Percentiles rank a stretch among this genome's conserved stretches.
These are phyloP conservation scores for Carlito syrichta DNA, from an alignment of 2,113 vertebrate species.

Conservation along the genomic window DNA sequence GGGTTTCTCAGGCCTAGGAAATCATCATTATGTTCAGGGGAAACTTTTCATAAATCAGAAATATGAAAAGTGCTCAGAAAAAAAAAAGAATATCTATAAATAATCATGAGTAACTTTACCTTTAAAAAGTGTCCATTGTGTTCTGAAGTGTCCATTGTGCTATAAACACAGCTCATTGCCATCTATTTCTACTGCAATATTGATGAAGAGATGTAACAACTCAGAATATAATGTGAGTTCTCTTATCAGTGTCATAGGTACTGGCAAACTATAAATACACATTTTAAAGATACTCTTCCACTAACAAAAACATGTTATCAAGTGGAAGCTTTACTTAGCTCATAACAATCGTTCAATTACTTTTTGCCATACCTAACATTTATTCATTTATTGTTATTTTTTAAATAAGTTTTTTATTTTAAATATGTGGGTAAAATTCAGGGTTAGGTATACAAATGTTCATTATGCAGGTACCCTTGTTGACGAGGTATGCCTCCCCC, in stretches of 20 bases:
- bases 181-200: accelerated
- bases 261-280: background rate
- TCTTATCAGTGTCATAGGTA: background rate
- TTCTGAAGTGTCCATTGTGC: background rate
- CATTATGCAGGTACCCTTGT: too few species aligned
- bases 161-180: background rate
- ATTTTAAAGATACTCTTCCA: background rate
- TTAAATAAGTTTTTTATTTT: too few species aligned
- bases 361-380: background rate
- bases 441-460: too few species aligned
- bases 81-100: background rate
- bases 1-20: background rate
- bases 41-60: background rate
- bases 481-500: too few species aligned
- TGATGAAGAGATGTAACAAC: too few species aligned
- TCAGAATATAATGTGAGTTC: background rate
- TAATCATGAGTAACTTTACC: background rate
- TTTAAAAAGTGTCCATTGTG: background rate
- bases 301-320: background rate
- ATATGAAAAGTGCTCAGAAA: background rate
- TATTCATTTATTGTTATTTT: too few species aligned
- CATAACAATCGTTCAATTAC: background rate
- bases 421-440: too few species aligned
- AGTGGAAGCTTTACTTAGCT: background rate
- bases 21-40: background rate